These are phyloP conservation scores for Microtus pennsylvanicus DNA, from an alignment of 2,113 vertebrate genomes.

Conservation along the genomic window DNA sequence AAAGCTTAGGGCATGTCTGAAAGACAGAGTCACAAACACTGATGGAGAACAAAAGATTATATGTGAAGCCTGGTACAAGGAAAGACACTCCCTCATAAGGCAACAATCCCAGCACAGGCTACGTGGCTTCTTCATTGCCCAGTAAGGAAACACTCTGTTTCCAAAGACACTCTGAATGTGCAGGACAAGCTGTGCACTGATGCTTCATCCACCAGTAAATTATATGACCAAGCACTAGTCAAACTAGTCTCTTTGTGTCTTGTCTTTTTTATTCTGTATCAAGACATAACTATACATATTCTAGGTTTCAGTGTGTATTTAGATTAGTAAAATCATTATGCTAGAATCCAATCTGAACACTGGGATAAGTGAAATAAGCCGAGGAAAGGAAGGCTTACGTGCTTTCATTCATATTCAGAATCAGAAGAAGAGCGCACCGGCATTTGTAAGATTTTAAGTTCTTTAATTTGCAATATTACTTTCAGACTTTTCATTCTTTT, in stretches of 20 bases:
- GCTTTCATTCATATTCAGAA: background rate
- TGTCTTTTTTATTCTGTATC: background rate
- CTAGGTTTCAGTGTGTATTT: background rate
- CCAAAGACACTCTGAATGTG: background rate
- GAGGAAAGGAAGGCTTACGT: background rate
- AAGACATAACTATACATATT: too few relatives aligned
- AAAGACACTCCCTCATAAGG: background rate
- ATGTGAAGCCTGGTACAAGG: too few relatives aligned
- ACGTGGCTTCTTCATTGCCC: background rate
- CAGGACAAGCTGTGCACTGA: background rate
- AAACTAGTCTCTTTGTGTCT: background rate
- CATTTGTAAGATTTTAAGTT: background rate
- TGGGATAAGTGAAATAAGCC: background rate
- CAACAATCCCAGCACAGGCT: background rate
- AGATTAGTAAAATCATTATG: background rate
- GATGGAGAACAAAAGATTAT: background rate
- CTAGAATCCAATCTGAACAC: background rate
- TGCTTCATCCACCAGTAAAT: background rate
- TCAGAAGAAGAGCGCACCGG: background rate
- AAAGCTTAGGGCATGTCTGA: background rate
- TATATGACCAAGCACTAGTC: background rate
- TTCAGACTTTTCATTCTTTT: background rate
- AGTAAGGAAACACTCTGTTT: background rate
- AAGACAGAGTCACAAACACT: too few relatives aligned
- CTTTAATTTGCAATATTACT: background rate